Evolutionary conservation across 64 coral and sea anemone species (phyloP).

Genomic region (Cladopsammia gracilis): DNA sequence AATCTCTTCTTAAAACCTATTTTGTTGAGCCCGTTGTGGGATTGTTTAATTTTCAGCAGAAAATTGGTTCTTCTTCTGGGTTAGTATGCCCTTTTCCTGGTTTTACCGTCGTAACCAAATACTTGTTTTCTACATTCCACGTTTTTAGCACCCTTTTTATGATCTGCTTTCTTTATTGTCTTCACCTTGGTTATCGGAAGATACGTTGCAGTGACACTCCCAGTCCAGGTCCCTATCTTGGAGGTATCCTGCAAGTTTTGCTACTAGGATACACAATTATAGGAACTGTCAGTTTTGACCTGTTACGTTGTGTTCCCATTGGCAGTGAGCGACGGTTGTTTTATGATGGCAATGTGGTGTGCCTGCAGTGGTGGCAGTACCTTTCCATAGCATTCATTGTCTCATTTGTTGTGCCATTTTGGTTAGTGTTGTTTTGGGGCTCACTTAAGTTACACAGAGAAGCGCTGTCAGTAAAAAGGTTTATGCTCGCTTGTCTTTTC

Average conservation of each 20-base stretch:
- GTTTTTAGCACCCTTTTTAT: slow-evolving; percentile 46
- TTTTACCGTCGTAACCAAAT: slow-evolving; percentile 66
- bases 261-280: slow-evolving; percentile 86
- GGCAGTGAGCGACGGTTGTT: slow-evolving; percentile 59
- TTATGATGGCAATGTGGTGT: slow-evolving; percentile 52
- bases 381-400: slow-evolving; percentile 58
- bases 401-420: slow-evolving; percentile 67
- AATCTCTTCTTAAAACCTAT: slow-evolving; percentile 18
- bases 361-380: slow-evolving; percentile 81
- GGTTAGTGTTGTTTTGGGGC: slow-evolving; percentile 60
- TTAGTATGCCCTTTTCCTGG: slow-evolving; percentile 78
- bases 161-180: slow-evolving; percentile 34
- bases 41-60: slow-evolving; percentile 78
- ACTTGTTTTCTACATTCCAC: slow-evolving; percentile 47
- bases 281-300: slow-evolving; percentile 45
- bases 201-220: slow-evolving; percentile 7
- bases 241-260: slow-evolving; percentile 71
- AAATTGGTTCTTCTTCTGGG: slow-evolving; percentile 26
- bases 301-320: slow-evolving; percentile 57
- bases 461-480: slow-evolving; percentile 41
- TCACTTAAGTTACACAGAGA: slow-evolving; percentile 54
- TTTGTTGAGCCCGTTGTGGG: slow-evolving; percentile 70
- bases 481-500: slow-evolving; percentile 64
- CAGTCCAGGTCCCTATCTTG: slow-evolving; percentile 67
- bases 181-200: neutral